Evolutionary conservation across 2,888 invertebrate genomes (phyloP), one percentile per base, ranked within the genome.

Genomic region (Synanthedon vespiformis): DNA sequence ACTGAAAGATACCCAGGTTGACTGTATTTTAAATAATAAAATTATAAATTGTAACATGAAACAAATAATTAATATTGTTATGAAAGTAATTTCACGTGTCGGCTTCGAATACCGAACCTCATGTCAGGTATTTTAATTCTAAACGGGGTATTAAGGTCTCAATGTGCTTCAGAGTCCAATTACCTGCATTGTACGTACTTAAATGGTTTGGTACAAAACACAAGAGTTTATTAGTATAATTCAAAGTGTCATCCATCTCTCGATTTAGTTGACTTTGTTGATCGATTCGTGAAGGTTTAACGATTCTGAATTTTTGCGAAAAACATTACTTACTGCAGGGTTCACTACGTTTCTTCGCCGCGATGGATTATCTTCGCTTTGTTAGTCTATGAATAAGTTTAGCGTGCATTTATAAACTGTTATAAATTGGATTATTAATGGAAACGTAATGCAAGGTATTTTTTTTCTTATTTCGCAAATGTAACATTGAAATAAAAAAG

Each of bases 61-160:
- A 13, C 44, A 12, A 14, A 8, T 48, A 48, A 48, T 22, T 48
- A 16, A 16, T 48, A 16, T 22, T 18, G 12, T 48, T 12, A 48
- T 48, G 12, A 52, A 54, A 55, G 51, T 51, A 57, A 53, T 58
- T 60, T 60, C 61, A 58, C 61, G 55, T 59, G 59, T 58, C 55
- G 52, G 58, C 53, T 51, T 49, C 41, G 41, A 34, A 52, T 22
- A 12, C 27, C 44, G 48, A 49, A 58, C 54, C 41, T 40, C 40
- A 34, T 51, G 51, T 40, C 16, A 54, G 61, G 60, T 62, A 67
- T 72, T 72, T 70, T 68, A 70, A 68, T 70, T 67, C 58, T 53
- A 62, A 64, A 64, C 63, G 58, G 61, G 61, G 63, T 71, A 68
- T 62, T 62, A 61, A 61, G 62, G 61, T 64, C 67, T 68, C 62